phyloP scores from a whole-genome alignment of 2,888 invertebrate species.

The Epinotia nisella region DNA sequence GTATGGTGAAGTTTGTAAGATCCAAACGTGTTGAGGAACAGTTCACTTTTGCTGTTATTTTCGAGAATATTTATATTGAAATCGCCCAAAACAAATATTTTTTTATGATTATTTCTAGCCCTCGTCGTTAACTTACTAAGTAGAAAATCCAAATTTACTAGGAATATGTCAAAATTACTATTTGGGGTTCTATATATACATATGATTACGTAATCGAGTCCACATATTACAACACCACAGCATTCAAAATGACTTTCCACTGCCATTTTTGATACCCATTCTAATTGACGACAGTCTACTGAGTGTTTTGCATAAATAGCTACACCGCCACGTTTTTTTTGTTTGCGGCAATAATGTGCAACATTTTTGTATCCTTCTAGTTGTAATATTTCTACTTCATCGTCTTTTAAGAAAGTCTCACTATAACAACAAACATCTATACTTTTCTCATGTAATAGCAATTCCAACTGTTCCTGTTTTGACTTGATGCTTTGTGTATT shows the following conservation, averaged over 20 bases:
- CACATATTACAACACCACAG: neutral
- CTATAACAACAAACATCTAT: constrained; percentile 19
- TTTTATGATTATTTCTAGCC: no score
- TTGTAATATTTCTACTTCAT: constrained; percentile 1
- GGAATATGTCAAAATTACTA: no score
- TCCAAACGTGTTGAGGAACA: neutral
- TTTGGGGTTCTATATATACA: no score
- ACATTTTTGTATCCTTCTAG: constrained; percentile 14
- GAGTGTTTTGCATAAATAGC: constrained; percentile 8
- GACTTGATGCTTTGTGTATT: constrained; percentile 15
- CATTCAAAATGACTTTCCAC: constrained; percentile 7
- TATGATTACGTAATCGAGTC: no score
- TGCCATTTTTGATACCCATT: constrained; percentile 15
- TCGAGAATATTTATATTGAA: no score
- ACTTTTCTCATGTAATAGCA: neutral
- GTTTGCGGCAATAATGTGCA: constrained; percentile 3
- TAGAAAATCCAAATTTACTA: no score
- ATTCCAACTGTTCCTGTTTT: constrained; percentile 5
- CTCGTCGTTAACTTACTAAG: no score
- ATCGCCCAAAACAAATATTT: no score
- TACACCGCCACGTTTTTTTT: constrained; percentile 7
- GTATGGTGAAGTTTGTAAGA: neutral
- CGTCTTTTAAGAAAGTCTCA: constrained; percentile 17
- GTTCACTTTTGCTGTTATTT: no score
- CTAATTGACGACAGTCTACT: neutral